Evolutionary conservation across 2,113 vertebrate genomes (phyloP), one percentile per base, ranked within the genome.

Genomic region (Lamprologus sp.): DNA sequence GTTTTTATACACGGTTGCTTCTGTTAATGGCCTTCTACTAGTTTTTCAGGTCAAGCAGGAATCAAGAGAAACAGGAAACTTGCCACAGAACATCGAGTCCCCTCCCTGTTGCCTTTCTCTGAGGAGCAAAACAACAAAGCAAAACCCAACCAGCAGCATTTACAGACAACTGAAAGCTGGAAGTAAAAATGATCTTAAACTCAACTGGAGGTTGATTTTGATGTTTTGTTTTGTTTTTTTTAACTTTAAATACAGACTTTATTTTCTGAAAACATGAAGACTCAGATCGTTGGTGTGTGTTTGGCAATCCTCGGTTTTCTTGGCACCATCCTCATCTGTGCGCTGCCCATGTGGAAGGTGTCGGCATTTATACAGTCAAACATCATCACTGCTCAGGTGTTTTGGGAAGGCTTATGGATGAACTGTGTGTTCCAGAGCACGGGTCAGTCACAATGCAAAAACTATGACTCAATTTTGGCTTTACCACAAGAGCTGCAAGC

Each of bases 331-430:
- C 58, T 98, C 21, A 95, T 97, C 89, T 98, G 98, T 3, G 97
- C 94, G 0, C 75, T 99, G 84, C 98, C 98, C 28, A 97, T 97
- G 97, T 99, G 98, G 98, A 96, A 96, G 54, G 97, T 98, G 90
- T 93, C 97, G 0, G 97, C 98, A 35, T 99, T 99, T 86, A 94
- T 98, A 26, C 97, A 97, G 4, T 94, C 94, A 88, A 98, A 97
- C 96, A 98, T 99, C 63, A 87, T 99, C 93, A 97, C 97, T 1
- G 92, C 97, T 3, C 97, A 99, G 96, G 96, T 95, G 79, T 97
- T 94, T 93, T 97, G 97, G 97, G 96, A 97, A 85, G 98, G 97
- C 14, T 92, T 98, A 82, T 98, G 98, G 96, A 97, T 97, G 96
- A 95, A 94, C 92, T 98, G 97, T 0, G 96, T 97, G 83, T 88